phyloP scores from a whole-genome alignment of 2,888 invertebrate species.

The Nymphalis polychloros region DNA sequence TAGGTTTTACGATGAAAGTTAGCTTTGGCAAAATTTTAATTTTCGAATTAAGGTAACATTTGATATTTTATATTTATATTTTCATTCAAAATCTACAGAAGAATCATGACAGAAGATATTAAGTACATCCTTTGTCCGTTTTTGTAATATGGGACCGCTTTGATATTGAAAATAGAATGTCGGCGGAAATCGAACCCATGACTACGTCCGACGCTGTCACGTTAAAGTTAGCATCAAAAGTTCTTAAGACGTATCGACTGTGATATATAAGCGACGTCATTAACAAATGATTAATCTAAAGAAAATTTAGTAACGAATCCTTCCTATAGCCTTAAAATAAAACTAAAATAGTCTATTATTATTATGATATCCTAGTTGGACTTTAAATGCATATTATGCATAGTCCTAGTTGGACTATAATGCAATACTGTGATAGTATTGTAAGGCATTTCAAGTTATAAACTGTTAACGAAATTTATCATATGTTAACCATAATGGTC shows the following conservation, averaged over 20 bases:
- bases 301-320: constrained; percentile 69
- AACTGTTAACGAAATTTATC: too few relatives aligned
- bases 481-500: too few relatives aligned
- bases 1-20: too few relatives aligned
- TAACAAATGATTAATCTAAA: constrained; percentile 69
- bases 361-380: not conserved
- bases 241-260: constrained; percentile 23
- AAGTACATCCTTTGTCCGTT: not conserved
- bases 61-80: too few relatives aligned
- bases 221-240: constrained; percentile 41
- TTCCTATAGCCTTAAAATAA: constrained; percentile 46
- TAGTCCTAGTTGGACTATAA: too few relatives aligned
- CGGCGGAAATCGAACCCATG: constrained; percentile 29
- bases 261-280: constrained; percentile 63
- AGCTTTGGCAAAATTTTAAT: too few relatives aligned
- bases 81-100: too few relatives aligned
- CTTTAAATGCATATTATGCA: not conserved
- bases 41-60: too few relatives aligned
- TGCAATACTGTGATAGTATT: too few relatives aligned
- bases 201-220: constrained; percentile 23
- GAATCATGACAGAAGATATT: not conserved
- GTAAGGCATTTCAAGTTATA: too few relatives aligned
- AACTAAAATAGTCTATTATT: constrained; percentile 63
- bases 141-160: not conserved
- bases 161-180: constrained; percentile 24